Percentiles rank a stretch among this genome's conserved stretches.
Evolutionary conservation across 2,797 vertebrate genomes (phyloP).

Genomic region (Geotrypetes seraphini): DNA sequence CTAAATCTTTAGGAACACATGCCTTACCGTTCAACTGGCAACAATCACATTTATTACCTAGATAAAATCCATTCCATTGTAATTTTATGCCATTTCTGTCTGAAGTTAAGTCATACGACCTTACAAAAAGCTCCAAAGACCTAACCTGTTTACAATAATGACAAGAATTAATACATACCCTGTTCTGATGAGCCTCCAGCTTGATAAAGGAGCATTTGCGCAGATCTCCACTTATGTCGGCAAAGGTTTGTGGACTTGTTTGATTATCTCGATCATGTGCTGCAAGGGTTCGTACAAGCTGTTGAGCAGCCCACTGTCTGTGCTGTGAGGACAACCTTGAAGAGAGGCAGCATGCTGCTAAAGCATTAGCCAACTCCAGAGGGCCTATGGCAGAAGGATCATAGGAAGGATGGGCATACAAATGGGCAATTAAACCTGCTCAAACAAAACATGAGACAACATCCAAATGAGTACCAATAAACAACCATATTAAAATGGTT

Average conservation of each 20-base stretch:
- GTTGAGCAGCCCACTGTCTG: constrained; percentile 95
- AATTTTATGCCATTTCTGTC: too few relatives aligned
- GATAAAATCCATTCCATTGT: too few relatives aligned
- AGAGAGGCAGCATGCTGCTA: constrained; percentile 95
- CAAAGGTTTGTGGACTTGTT: constrained; percentile 78
- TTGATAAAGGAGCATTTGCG: constrained; percentile 87
- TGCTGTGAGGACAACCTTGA: constrained; percentile 93
- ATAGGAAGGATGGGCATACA: constrained; percentile 86
- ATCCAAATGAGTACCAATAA: constrained; percentile 36
- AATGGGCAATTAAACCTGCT: constrained; percentile 86
- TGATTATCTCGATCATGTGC: constrained; percentile 95
- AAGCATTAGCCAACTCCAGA: constrained; percentile 94
- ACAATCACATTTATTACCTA: too few relatives aligned
- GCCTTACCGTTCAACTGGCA: too few relatives aligned
- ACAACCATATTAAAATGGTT: constrained; percentile 24
- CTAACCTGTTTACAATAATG: too few relatives aligned
- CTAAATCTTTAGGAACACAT: too few relatives aligned
- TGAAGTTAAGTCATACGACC: too few relatives aligned
- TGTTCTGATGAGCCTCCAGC: constrained; percentile 91
- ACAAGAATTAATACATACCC: constrained; percentile 52
- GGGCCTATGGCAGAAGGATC: constrained; percentile 90
- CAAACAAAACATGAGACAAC: constrained; percentile 65
- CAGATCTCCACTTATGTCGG: constrained; percentile 91
- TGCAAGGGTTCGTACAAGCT: constrained; percentile 86
- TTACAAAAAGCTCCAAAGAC: too few relatives aligned